Evolutionary conservation across 2,888 invertebrate genomes (phyloP), one percentile per base, ranked within the genome.

Genomic region (Aradus depressus): DNA sequence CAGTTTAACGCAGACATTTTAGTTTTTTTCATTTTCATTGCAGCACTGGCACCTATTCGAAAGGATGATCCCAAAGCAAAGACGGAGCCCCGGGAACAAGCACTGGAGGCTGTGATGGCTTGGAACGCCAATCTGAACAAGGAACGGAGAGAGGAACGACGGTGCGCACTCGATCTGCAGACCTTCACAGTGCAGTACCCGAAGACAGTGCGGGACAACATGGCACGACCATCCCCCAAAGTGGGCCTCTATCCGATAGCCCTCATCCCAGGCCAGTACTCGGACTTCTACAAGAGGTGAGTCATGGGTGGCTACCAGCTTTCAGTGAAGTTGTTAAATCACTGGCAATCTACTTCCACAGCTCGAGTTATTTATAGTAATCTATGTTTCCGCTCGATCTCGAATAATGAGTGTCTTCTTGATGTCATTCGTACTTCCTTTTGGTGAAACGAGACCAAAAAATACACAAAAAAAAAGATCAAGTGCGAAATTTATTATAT

Each of bases 251-350:
- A 95, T 74, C 97, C 97, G 18, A 81, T 95, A 55, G 82, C 96
- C 38, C 72, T 98, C 57, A 81, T 98, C 61, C 92, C 95, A 31
- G 96, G 96, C n/a, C 98, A 98, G 72, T 97, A 81, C 71, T 85
- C 87, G 60, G 89, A 93, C 68, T 77, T 78, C 65, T 95, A 84
- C 69, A 79, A 82, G 63, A 70, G 70, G 78, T 80, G 65, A 63
- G 68, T 58, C n/a, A n/a, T n/a, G n/a, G n/a, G n/a, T n/a, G n/a
- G n/a, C n/a, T n/a, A n/a, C n/a, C n/a, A n/a, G n/a, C n/a, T n/a
- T n/a, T n/a, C n/a, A n/a, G n/a, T n/a, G n/a, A n/a, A n/a, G n/a
- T n/a, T n/a, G n/a, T n/a, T n/a, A n/a, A n/a, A n/a, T n/a, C n/a
- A n/a, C n/a, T n/a, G n/a, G n/a, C n/a, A n/a, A n/a, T n/a, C n/a